Percentiles rank a stretch among this genome's conserved stretches.
Conservation (phyloP, 1,140 invertebrate species). For the Hyles vespertilio region DNA sequence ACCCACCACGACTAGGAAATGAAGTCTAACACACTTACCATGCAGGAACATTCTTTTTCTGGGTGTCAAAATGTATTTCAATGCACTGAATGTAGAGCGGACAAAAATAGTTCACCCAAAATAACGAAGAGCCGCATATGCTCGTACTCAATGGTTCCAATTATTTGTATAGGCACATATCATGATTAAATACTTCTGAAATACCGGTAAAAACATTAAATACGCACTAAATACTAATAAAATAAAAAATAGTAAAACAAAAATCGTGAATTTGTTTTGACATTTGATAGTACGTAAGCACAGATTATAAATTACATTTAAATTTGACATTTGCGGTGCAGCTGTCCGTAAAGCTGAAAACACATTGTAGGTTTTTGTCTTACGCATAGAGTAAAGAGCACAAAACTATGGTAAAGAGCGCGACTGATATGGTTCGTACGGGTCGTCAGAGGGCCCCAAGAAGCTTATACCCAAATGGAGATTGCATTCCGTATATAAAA, state of each 20-base stretch:
- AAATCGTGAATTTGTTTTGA: constrained; percentile 64
- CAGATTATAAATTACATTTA: no score
- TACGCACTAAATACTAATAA: constrained; percentile 19
- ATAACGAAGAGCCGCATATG: constrained; percentile 40
- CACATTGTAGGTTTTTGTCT: no score
- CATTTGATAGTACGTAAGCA: constrained; percentile 27
- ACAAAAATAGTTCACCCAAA: constrained; percentile 73
- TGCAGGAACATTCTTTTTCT: constrained; percentile 60
- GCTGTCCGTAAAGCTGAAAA: no score
- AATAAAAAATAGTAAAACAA: constrained; percentile 49
- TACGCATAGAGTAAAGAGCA: no score
- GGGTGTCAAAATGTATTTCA: constrained; percentile 63
- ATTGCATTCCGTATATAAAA: no score
- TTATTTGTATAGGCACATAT: no score
- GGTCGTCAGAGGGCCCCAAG: no score
- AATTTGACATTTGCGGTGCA: no score
- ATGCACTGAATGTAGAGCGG: constrained; percentile 67
- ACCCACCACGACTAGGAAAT: background rate
- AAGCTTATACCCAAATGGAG: no score
- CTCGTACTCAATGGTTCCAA: background rate
- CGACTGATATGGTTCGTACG: no score
- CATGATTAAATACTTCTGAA: constrained; percentile 1
- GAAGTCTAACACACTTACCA: constrained; percentile 41
- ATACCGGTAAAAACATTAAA: constrained; percentile 11
- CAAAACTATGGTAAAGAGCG: no score